These are phyloP conservation scores for Dallia pectoralis DNA, from an alignment of 2,797 vertebrate genomes.

Conservation along the genomic window DNA sequence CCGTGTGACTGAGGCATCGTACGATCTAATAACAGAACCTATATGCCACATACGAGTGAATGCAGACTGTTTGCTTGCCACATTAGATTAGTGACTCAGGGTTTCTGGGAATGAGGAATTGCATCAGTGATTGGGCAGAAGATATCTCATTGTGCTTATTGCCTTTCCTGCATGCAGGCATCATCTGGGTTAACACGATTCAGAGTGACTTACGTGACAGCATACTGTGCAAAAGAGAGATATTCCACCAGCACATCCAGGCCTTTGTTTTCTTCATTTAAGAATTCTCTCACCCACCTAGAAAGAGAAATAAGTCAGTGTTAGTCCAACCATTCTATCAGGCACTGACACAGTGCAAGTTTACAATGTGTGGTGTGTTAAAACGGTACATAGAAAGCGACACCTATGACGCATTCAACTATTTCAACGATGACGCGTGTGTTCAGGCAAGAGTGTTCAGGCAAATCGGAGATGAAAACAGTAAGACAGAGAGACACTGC, in stretches of 20 bases:
- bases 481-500: too few relatives aligned
- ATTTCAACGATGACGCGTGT: too few relatives aligned
- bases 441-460: too few relatives aligned
- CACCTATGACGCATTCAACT: too few relatives aligned
- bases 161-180: constrained; percentile 27
- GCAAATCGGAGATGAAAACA: too few relatives aligned
- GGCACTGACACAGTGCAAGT: background rate
- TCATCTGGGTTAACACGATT: constrained; percentile 23
- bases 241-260: constrained; percentile 97
- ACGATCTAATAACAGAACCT: constrained; percentile 65
- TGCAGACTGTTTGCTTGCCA: constrained; percentile 26
- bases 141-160: constrained; percentile 60
- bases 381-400: too few relatives aligned
- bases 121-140: constrained; percentile 58
- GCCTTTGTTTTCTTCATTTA: constrained; percentile 98
- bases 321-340: background rate
- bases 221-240: constrained; percentile 95
- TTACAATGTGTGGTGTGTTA: background rate
- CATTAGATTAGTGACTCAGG: constrained; percentile 56
- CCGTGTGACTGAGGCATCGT: constrained; percentile 64
- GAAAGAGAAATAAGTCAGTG: background rate
- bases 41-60: constrained; percentile 46
- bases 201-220: constrained; percentile 90
- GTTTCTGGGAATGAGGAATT: constrained; percentile 52
- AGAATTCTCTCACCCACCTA: constrained; percentile 97